phyloP scores from a whole-genome alignment of 2,888 invertebrate species.

The Leptodirus hochenwartii region DNA sequence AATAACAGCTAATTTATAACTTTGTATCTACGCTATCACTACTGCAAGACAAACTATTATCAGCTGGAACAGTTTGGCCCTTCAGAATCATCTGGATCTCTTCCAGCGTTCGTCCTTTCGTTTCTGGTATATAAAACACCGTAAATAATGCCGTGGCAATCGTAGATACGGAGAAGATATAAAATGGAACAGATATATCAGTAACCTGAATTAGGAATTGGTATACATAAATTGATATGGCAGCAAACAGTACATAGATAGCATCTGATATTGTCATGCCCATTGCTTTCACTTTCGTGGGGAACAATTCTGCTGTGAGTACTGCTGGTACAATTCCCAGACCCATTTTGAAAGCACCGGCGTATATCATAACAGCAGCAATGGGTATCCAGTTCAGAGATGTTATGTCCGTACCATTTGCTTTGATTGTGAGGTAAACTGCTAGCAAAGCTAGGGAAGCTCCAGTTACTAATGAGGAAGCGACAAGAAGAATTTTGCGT shows the following conservation, averaged over 20 bases:
- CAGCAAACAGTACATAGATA: slow-evolving; percentile 12
- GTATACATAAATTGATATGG: slow-evolving; percentile 12
- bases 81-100: slow-evolving; percentile 20
- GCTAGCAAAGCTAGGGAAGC: slow-evolving; percentile 20
- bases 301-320: slow-evolving; percentile 13
- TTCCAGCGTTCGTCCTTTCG: slow-evolving; percentile 20
- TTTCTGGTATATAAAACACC: slow-evolving; percentile 21
- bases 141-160: slow-evolving; percentile 19
- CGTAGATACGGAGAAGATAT: slow-evolving; percentile 18
- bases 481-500: slow-evolving; percentile 20
- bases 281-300: slow-evolving; percentile 13
- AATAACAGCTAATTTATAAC: no score
- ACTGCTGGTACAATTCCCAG: slow-evolving; percentile 14
- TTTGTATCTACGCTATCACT: no score
- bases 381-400: slow-evolving; percentile 23
- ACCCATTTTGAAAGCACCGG: slow-evolving; percentile 16
- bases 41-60: no score
- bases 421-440: slow-evolving; percentile 21
- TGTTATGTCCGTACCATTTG: slow-evolving; percentile 16
- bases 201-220: slow-evolving; percentile 13
- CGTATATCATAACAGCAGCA: slow-evolving; percentile 22
- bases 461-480: slow-evolving; percentile 21
- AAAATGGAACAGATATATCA: slow-evolving; percentile 21
- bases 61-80: slow-evolving; percentile 12
- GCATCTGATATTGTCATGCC: slow-evolving; percentile 13